These are phyloP conservation scores for Rhingia rostrata DNA, from an alignment of 2,888 invertebrate species.

Conservation along the genomic window DNA sequence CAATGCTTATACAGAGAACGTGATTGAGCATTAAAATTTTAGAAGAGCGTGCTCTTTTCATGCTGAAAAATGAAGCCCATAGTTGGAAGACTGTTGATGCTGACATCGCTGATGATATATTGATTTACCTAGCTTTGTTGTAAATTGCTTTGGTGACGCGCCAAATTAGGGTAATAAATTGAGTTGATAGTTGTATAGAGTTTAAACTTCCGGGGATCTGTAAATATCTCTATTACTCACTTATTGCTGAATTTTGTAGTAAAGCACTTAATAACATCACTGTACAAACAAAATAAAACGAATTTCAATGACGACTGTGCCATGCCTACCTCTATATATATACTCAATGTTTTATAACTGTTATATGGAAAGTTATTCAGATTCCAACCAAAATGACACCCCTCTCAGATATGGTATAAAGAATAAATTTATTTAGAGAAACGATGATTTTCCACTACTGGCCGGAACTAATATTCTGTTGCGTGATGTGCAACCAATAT, in stretches of 20 bases:
- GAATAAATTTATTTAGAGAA: no score
- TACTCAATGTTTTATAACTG: no score
- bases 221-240: slow-evolving; percentile 19
- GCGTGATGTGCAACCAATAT: no score
- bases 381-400: no score
- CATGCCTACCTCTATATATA: no score
- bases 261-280: no score
- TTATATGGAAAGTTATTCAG: no score
- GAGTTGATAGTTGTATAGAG: slow-evolving; percentile 36
- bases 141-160: slow-evolving; percentile 41
- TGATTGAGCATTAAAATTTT: slow-evolving; percentile 73
- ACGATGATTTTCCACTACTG: no score
- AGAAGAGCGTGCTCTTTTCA: slow-evolving; percentile 41
- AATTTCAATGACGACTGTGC: no score
- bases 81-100: slow-evolving; percentile 49
- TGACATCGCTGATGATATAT: slow-evolving; percentile 67
- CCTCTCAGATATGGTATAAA: no score
- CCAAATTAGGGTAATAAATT: slow-evolving; percentile 27
- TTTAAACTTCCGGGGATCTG: slow-evolving; percentile 5
- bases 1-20: slow-evolving; percentile 64
- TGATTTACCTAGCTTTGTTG: slow-evolving; percentile 62
- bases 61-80: slow-evolving; percentile 5
- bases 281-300: no score
- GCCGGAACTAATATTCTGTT: no score
- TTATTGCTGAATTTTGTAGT: not conserved